These are phyloP conservation scores for Sarcophaga rosellei DNA, from an alignment of 2,888 invertebrate genomes.

Conservation along the genomic window DNA sequence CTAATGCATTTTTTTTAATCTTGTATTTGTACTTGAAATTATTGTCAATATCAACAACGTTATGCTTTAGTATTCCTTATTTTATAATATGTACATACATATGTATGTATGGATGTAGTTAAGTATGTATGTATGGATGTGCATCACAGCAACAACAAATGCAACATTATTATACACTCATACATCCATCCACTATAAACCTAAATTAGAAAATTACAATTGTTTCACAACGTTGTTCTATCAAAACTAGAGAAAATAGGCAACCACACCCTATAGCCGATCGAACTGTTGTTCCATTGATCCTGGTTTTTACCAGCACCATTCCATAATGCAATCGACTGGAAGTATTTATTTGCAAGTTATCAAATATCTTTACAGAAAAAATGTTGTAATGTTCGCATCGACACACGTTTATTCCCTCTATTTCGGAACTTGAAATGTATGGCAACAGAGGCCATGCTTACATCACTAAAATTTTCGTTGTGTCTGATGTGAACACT, in stretches of 20 bases:
- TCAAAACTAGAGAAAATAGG: neutral
- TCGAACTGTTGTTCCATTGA: neutral
- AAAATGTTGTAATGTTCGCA: too few relatives aligned
- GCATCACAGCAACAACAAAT: constrained; percentile 13
- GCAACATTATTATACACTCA: too few relatives aligned
- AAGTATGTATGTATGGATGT: neutral
- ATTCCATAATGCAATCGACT: too few relatives aligned
- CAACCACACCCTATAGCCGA: constrained; percentile 19
- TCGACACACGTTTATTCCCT: too few relatives aligned
- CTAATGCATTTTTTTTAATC: constrained; percentile 1
- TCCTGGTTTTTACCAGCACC: too few relatives aligned
- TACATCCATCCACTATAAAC: constrained; percentile 38
- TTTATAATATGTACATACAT: neutral
- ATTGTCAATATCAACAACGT: constrained; percentile 66
- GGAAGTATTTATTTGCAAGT: too few relatives aligned
- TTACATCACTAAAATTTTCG: too few relatives aligned
- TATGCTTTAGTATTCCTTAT: constrained; percentile 7
- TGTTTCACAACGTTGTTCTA: constrained; percentile 31
- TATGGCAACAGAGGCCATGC: too few relatives aligned
- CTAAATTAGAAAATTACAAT: constrained; percentile 67
- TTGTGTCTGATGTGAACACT: too few relatives aligned
- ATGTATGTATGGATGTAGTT: neutral
- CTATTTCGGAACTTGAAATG: too few relatives aligned
- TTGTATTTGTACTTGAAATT: constrained; percentile 51
- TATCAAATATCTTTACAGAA: too few relatives aligned